Evolutionary conservation across 2,888 invertebrate genomes (phyloP).

Genomic region (Caenorhabditis wallacei): DNA sequence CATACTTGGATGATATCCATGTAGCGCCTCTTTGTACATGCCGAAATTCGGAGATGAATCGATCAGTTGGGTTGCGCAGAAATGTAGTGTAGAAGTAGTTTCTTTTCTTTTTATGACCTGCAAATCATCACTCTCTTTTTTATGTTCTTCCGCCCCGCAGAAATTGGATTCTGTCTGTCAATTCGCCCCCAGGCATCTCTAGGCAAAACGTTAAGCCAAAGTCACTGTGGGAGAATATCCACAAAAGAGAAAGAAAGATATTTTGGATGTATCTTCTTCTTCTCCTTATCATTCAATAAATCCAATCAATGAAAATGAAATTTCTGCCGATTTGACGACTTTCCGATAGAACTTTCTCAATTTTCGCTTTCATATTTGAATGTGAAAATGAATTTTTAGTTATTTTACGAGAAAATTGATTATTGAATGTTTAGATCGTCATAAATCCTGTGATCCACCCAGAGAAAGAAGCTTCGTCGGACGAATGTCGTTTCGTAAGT

Average conservation of each 20-base stretch:
- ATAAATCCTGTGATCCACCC: slow-evolving; percentile 1
- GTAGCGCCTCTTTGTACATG: slow-evolving; percentile 90
- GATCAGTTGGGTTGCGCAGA: slow-evolving; percentile 93
- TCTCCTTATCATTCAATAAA: slow-evolving; percentile 29
- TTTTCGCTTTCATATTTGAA: slow-evolving; percentile 4
- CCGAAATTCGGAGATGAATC: slow-evolving; percentile 96
- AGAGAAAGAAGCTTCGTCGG: neutral
- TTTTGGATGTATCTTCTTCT: slow-evolving; percentile 10
- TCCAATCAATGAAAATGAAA: slow-evolving; percentile 49
- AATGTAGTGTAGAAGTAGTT: slow-evolving; percentile 97
- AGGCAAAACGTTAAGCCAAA: slow-evolving; percentile 15
- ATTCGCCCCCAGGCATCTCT: neutral
- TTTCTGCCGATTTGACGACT: slow-evolving; percentile 20
- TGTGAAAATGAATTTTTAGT: neutral
- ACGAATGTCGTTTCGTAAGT: slow-evolving; percentile 54
- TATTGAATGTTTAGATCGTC: slow-evolving; percentile 24
- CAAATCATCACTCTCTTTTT: slow-evolving; percentile 63
- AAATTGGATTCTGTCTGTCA: slow-evolving; percentile 38
- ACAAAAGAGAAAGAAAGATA: slow-evolving; percentile 24
- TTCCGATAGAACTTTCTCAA: slow-evolving; percentile 14
- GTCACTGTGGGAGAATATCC: slow-evolving; percentile 7
- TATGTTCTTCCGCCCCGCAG: slow-evolving; percentile 45
- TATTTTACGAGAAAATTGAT: neutral
- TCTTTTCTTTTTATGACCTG: slow-evolving; percentile 83
- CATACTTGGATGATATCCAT: slow-evolving; percentile 74